Base-by-base conservation (phyloP, 2,888 invertebrate genomes). In the Gortyna flavago region DNA sequence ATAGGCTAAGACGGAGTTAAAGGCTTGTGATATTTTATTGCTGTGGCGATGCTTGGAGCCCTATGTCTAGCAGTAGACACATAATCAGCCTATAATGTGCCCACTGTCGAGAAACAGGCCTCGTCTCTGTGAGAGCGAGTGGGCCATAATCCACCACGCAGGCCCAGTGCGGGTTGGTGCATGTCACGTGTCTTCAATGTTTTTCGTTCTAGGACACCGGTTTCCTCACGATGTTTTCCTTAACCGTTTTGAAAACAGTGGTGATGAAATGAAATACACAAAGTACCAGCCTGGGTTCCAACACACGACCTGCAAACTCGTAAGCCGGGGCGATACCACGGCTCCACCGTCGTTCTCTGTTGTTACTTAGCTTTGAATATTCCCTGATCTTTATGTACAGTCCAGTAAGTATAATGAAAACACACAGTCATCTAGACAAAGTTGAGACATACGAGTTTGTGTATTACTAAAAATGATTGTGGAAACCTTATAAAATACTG, bases 391-490 rank as follows among this genome's bases (percentile, higher is more conserved):
- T 5, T 35, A 35, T 35, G 18, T 48, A 32, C 4, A 54, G 2
- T 68, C 18, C 25, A 51, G 69, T 35, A 21, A 51, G 69, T 35
- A 21, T 21, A 61, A 38, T 91, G 94, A 87, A 93, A 89, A 93
- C 92, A 35, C 41, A 62, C 89, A 77, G 21, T 78, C 48, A 82
- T 86, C 86, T 90, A 89, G 88, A 88, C 88, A 81, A 88, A 90
- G 90, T 91, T 89, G 83, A 87, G 89, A 88, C 90, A 89, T 88
- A 91, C 88, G 85, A 86, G 85, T 75, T 87, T 88, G 90, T 87
- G 85, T 90, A 89, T 88, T 92, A 89, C 90, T 91, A 93, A 94
- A 94, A 94, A 93, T 91, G 89, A 90, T 88, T 81, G 88, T 88
- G 86, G 89, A 90, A 91, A 90, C 88, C 85, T 72, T 77, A 81